phyloP scores from a whole-genome alignment of 2,888 invertebrate species.

The Cybosia mesomella region DNA sequence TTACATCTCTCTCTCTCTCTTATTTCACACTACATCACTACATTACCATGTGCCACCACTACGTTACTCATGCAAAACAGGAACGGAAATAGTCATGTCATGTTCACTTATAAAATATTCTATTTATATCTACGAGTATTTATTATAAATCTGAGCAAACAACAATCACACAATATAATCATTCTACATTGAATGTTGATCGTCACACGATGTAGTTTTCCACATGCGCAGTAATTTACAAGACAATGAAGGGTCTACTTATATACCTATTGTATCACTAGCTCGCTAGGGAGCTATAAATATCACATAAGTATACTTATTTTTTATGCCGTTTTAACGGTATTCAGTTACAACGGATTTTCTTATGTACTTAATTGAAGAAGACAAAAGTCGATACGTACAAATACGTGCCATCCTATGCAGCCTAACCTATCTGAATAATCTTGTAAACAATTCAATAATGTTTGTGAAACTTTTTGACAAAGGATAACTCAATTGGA shows the following conservation, averaged over 20 bases:
- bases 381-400: too few species aligned
- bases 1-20: background rate
- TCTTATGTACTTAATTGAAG: too few species aligned
- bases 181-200: conserved; percentile 36
- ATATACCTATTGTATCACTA: conserved; percentile 24
- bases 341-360: too few species aligned
- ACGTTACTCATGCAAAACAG: background rate
- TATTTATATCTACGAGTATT: background rate
- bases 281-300: conserved; percentile 17
- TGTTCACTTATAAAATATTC: background rate
- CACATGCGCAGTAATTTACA: conserved; percentile 20
- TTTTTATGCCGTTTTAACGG: too few species aligned
- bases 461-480: too few species aligned
- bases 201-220: conserved; percentile 41
- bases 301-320: background rate
- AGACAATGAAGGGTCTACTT: conserved; percentile 39
- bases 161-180: conserved; percentile 18
- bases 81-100: background rate
- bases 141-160: background rate
- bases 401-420: too few species aligned
- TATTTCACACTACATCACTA: too few species aligned
- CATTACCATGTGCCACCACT: background rate
- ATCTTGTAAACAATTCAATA: too few species aligned
- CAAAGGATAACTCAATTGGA: too few species aligned
- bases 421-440: too few species aligned